Evolutionary conservation across 30 jellyfish, hydroid and myxozoan genomes (phyloP).

Genomic region (Haliclystus octoradiatus): DNA sequence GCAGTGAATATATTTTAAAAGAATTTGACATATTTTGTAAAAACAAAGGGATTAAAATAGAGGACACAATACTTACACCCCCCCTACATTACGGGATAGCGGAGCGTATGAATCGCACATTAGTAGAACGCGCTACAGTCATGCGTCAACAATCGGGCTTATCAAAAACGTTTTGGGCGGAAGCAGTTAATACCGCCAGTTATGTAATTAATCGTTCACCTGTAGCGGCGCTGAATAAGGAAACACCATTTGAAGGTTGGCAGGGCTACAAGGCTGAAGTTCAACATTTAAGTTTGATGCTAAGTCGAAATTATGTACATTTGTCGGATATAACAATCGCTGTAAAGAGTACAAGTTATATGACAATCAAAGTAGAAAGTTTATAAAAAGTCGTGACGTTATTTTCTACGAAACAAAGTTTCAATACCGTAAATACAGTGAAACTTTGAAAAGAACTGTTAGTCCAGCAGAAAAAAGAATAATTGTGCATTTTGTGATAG

Average conservation of each 20-base stretch:
- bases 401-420: too few species aligned
- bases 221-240: slow-evolving; percentile 6
- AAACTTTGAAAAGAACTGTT: too few species aligned
- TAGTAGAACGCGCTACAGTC: slow-evolving; percentile 26
- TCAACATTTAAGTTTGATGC: too few species aligned
- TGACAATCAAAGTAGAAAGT: too few species aligned
- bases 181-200: slow-evolving; percentile 24
- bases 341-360: too few species aligned
- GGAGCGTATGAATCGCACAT: slow-evolving; percentile 39
- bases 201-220: slow-evolving; percentile 30
- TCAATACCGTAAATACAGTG: too few species aligned
- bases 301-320: too few species aligned
- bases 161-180: slow-evolving; percentile 36
- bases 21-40: slow-evolving; percentile 3
- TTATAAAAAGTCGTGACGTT: too few species aligned
- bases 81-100: slow-evolving; percentile 38
- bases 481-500: too few species aligned
- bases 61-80: too few species aligned
- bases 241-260: slow-evolving; percentile 38
- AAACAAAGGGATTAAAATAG: background rate
- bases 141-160: slow-evolving; percentile 23
- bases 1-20: background rate
- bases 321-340: too few species aligned
- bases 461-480: too few species aligned
- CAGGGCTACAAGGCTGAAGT: slow-evolving; percentile 7